Base-by-base conservation (phyloP, 2,888 invertebrate genomes). In the Caenorhabditis afra region DNA sequence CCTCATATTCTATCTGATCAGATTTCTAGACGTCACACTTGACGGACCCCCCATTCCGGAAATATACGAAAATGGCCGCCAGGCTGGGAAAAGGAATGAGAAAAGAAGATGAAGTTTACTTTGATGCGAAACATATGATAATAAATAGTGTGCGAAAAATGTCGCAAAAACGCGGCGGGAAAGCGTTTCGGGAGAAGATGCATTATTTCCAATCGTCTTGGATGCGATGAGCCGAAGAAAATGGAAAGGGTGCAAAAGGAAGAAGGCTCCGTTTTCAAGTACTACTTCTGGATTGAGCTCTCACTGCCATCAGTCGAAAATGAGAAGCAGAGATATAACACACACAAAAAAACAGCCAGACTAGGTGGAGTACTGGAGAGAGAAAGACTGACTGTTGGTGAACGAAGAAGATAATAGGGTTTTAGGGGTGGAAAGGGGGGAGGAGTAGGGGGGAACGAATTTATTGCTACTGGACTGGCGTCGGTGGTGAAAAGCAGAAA, bases 1-100 rank as follows among this genome's bases (percentile, higher is more conserved):
- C 61, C 73, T 73, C 73, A 73, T 73, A 73, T 73, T 73, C 73
- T 73, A 73, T 64, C 64, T 65, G 73, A 73, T 73, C 73, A 73
- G 64, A 73, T 73, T 73, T 64, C 64, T 37, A 55, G 61, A 68
- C 44, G 29, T n/a, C n/a, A 20, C 20, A 20, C 39, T 14, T 39
- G 22, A 22, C 37, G 57, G 3, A 22, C 20, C 50, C 58, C 29
- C 29, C 44, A 50, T 61, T 44, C 29, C 29, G 29, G 20, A 41
- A 41, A 41, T n/a, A 10, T 20, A 16, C 11, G 7, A 23, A 41
- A 16, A 45, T 59, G 50, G 29, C 41, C 62, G 41, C 45, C 41
- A 49, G 59, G n/a, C n/a, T n/a, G n/a, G n/a, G n/a, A n/a, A n/a
- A n/a, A 8, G 37, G 14, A 49, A 49, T 49, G 23, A 20, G 29